phyloP scores from a whole-genome alignment of 2,888 invertebrate genomes.

The Hipparchia sbordonii region DNA sequence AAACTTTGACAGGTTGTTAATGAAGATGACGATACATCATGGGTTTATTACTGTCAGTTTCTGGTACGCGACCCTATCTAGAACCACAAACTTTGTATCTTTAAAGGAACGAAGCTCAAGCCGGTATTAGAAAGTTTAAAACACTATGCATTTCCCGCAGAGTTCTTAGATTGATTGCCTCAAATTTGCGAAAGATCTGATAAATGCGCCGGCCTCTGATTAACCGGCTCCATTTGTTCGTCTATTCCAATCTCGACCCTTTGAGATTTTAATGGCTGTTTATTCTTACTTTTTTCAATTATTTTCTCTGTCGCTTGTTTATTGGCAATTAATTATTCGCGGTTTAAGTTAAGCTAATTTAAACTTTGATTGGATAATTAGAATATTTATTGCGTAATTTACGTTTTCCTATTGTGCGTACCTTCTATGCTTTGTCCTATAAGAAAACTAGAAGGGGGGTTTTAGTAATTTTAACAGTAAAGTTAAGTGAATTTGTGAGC shows the following conservation, averaged over 20 bases:
- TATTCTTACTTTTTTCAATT: slow-evolving; percentile 17
- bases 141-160: slow-evolving; percentile 24
- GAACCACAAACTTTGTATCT: neutral
- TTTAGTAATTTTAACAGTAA: too few relatives aligned
- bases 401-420: neutral
- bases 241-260: slow-evolving; percentile 29
- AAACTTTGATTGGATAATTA: neutral
- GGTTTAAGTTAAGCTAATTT: slow-evolving; percentile 5
- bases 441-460: too few relatives aligned
- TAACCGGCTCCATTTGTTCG: slow-evolving; percentile 44
- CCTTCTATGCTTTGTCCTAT: too few relatives aligned
- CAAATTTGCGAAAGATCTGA: slow-evolving; percentile 55
- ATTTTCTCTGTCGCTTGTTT: slow-evolving; percentile 3
- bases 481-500: too few relatives aligned
- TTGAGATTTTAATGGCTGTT: slow-evolving; percentile 22
- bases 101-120: neutral
- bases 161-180: slow-evolving; percentile 49
- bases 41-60: too few relatives aligned
- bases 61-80: too few relatives aligned
- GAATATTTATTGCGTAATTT: neutral
- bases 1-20: too few relatives aligned
- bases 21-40: too few relatives aligned
- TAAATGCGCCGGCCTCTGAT: slow-evolving; percentile 52
- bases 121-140: slow-evolving; percentile 21
- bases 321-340: slow-evolving; percentile 1